These are phyloP conservation scores for Oeneis ivallda DNA, from an alignment of 2,888 invertebrate species.

Conservation along the genomic window DNA sequence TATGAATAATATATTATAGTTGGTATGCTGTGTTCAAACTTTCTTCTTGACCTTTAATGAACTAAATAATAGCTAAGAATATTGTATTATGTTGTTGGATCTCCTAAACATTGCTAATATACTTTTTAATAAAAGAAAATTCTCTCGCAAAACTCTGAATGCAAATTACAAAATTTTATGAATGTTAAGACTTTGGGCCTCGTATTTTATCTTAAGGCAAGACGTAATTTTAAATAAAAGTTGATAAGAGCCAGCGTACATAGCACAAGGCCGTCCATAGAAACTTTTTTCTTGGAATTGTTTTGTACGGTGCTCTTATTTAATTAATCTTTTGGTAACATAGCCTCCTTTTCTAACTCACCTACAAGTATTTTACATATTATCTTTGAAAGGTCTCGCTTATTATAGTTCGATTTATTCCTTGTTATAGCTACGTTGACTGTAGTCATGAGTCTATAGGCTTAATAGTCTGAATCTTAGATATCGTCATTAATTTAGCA, in stretches of 20 bases:
- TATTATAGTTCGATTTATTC: too few species aligned
- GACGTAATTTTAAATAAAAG: constrained; percentile 37
- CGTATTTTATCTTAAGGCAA: constrained; percentile 33
- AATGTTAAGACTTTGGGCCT: constrained; percentile 34
- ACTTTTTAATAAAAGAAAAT: constrained; percentile 33
- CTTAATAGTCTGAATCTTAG: too few species aligned
- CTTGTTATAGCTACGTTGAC: too few species aligned
- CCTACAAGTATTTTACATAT: too few species aligned
- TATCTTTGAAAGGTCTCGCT: too few species aligned
- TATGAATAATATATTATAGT: too few species aligned
- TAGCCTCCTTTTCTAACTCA: neutral
- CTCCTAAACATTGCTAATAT: constrained; percentile 31
- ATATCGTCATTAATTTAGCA: too few species aligned
- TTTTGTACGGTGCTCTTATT: constrained; percentile 16
- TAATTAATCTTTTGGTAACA: constrained; percentile 8
- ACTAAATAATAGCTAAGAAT: neutral
- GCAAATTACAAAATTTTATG: constrained; percentile 38
- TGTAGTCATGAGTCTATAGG: too few species aligned
- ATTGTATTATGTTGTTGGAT: constrained; percentile 4
- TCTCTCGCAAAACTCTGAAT: constrained; percentile 33
- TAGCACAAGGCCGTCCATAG: constrained; percentile 11
- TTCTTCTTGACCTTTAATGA: neutral
- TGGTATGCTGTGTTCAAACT: too few species aligned
- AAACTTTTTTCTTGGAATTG: constrained; percentile 22
- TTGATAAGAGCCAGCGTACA: constrained; percentile 31